A percentile compares a stretch with the other conserved stretches of the same genome.
phyloP scores from a whole-genome alignment of 2,797 vertebrate species.

The Myotis pilosus region DNA sequence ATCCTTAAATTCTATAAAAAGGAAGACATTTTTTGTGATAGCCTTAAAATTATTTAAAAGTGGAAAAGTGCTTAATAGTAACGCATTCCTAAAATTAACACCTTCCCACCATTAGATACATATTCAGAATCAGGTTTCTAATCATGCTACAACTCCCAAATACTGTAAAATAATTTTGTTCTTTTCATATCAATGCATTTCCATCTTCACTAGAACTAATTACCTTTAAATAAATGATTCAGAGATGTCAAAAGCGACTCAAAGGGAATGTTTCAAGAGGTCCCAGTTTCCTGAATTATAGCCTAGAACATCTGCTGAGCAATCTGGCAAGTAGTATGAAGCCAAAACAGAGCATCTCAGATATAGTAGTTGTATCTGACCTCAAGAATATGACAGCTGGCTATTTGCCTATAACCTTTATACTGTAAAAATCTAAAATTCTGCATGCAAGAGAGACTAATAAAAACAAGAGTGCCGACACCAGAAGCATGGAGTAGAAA shows the following conservation, averaged over 20 bases:
- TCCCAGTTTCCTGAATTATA: constrained; percentile 76
- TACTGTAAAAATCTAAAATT: constrained; percentile 60
- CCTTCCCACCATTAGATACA: constrained; percentile 12
- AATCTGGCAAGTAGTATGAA: constrained; percentile 75
- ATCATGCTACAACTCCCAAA: constrained; percentile 32
- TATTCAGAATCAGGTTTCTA: constrained; percentile 43
- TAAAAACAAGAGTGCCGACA: constrained; percentile 55
- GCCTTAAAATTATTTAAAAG: not conserved
- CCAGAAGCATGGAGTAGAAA: constrained; percentile 13
- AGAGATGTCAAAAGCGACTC: constrained; percentile 76
- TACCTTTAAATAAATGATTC: constrained; percentile 78
- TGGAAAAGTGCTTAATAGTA: not conserved
- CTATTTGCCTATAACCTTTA: constrained; percentile 70
- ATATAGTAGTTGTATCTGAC: constrained; percentile 62
- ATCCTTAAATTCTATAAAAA: constrained; percentile 3
- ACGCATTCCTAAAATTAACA: not conserved
- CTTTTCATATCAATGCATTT: constrained; percentile 64
- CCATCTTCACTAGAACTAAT: constrained; percentile 73
- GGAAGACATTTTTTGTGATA: not conserved
- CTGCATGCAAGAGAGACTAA: constrained; percentile 35
- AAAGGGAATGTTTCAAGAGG: constrained; percentile 75
- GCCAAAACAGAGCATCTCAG: constrained; percentile 70
- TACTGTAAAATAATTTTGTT: constrained; percentile 63
- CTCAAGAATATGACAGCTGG: constrained; percentile 75
- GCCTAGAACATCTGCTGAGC: constrained; percentile 78